Conservation (phyloP, 2,797 vertebrate species). For the Epinephelus malabaricus region DNA sequence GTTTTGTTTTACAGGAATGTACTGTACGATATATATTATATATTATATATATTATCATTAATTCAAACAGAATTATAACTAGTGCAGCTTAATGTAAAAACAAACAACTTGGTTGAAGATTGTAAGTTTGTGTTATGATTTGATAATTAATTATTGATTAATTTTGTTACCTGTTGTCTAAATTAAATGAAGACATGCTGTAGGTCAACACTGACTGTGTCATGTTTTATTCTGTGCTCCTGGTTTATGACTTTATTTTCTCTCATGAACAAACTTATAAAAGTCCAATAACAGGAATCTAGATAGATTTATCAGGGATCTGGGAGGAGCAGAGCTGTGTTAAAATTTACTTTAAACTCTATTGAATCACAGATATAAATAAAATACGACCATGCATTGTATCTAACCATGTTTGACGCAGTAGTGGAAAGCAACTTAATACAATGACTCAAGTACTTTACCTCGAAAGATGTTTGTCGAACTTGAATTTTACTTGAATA, state of each 20-base stretch:
- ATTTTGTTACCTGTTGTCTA: neutral
- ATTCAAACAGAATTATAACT: neutral
- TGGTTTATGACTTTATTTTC: no score
- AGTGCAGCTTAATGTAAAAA: slow-evolving; percentile 4
- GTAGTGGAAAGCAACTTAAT: no score
- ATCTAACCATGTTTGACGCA: no score
- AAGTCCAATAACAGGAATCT: neutral
- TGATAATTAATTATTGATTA: neutral
- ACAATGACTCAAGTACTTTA: no score
- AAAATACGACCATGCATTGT: no score
- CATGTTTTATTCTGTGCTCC: neutral
- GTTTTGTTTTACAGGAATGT: slow-evolving; percentile 25
- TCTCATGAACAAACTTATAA: no score
- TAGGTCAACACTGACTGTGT: neutral
- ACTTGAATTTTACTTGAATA: no score
- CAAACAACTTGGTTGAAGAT: neutral
- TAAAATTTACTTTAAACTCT: no score
- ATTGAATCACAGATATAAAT: no score
- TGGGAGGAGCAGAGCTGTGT: no score
- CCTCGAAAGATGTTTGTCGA: no score
- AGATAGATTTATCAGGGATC: neutral
- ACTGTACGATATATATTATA: slow-evolving; percentile 17
- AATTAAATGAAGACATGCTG: neutral
- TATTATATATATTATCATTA: neutral
- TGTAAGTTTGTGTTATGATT: neutral